Conservation (phyloP, 1,140 invertebrate genomes). For the Aphelenchoides fujianensis region DNA sequence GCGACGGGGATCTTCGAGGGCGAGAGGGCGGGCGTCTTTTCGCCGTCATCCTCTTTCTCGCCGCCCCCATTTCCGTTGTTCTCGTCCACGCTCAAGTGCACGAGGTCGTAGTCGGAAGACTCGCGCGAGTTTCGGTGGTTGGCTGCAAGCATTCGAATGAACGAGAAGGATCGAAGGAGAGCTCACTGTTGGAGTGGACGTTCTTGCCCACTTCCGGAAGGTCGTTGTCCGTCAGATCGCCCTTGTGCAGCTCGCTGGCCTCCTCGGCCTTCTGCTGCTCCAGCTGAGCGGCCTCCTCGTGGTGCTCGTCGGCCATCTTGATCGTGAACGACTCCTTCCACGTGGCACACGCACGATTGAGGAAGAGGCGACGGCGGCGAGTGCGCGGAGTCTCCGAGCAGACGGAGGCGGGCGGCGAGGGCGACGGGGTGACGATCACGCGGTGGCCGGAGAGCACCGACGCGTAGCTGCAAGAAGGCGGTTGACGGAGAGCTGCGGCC, state of each 20-base stretch:
- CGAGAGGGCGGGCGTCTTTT: not conserved
- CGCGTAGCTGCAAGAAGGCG: not conserved
- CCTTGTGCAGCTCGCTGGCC: not conserved
- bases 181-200: not conserved
- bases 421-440: not conserved
- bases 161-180: not conserved
- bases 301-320: not conserved
- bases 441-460: not conserved
- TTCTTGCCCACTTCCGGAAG: not conserved
- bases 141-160: not conserved
- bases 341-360: not conserved
- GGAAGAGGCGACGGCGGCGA: not conserved
- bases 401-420: not conserved
- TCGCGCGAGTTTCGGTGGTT: not conserved
- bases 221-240: not conserved
- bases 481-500: not conserved
- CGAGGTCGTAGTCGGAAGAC: conserved; percentile 1
- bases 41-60: not conserved
- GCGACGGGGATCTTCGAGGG: not conserved
- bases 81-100: not conserved
- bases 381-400: not conserved
- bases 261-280: not conserved
- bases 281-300: too few relatives aligned
- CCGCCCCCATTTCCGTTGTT: too few relatives aligned
- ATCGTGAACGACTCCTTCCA: not conserved